phyloP scores from a whole-genome alignment of 2,888 invertebrate genomes.

The Bellardia bayeri region DNA sequence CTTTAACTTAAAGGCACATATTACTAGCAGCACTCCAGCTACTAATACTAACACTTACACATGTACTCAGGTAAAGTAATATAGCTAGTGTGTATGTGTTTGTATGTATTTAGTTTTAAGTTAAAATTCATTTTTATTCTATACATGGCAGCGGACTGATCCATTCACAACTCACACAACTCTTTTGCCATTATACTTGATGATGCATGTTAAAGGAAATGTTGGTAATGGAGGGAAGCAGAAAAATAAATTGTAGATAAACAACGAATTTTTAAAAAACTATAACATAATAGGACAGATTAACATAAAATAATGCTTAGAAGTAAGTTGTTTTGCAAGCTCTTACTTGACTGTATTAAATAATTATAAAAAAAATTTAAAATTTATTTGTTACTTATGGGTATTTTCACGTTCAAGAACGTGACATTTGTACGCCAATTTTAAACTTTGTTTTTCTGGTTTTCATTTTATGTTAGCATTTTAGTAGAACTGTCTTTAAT shows the following conservation, averaged over 20 bases:
- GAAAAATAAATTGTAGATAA: neutral
- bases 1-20: neutral
- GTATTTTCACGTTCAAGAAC: too few species aligned
- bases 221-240: neutral
- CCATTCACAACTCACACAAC: constrained; percentile 15
- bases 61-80: constrained; percentile 7
- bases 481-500: too few species aligned
- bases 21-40: neutral
- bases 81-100: neutral
- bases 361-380: too few species aligned
- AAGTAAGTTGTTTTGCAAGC: neutral
- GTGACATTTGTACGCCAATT: too few species aligned
- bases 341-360: too few species aligned
- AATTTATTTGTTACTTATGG: too few species aligned
- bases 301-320: neutral
- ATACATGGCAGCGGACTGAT: constrained; percentile 17
- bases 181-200: constrained; percentile 44
- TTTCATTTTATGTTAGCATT: too few species aligned
- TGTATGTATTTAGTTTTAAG: constrained; percentile 5
- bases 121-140: constrained; percentile 43
- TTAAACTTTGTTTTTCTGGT: too few species aligned
- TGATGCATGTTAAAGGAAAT: constrained; percentile 43
- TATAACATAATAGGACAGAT: neutral
- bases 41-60: neutral
- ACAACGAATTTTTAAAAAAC: neutral